Percentiles rank a stretch among this genome's conserved stretches.
Conservation (phyloP, 2,888 invertebrate genomes). For the Dryobota labecula region DNA sequence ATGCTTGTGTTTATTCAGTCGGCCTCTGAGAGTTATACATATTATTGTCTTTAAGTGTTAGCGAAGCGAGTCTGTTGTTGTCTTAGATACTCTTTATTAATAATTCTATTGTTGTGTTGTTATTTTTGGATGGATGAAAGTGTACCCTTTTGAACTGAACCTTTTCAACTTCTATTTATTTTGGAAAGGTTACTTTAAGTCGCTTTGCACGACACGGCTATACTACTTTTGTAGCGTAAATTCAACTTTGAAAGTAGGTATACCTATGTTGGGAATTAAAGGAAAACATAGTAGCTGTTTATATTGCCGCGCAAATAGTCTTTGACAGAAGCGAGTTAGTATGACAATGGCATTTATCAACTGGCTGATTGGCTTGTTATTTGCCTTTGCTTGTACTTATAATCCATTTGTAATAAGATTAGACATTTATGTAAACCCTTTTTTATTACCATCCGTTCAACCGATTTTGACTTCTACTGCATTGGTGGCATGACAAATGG, state of each 20-base stretch:
- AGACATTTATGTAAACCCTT: too few species aligned
- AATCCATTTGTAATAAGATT: too few species aligned
- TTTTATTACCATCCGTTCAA: too few species aligned
- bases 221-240: background rate
- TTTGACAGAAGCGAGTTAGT: constrained; percentile 37
- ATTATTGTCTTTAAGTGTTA: constrained; percentile 72
- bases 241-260: constrained; percentile 12
- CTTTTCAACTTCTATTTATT: constrained; percentile 21
- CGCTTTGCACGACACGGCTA: background rate
- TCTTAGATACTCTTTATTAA: constrained; percentile 63
- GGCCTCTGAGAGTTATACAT: constrained; percentile 69
- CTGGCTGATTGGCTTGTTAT: constrained; percentile 32
- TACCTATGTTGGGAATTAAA: constrained; percentile 41
- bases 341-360: constrained; percentile 42
- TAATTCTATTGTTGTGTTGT: constrained; percentile 49
- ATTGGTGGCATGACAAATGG: too few species aligned
- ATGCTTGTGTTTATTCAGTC: constrained; percentile 79
- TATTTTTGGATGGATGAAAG: constrained; percentile 36
- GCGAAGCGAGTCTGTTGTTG: constrained; percentile 66
- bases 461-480: too few species aligned
- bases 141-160: constrained; percentile 20
- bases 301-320: constrained; percentile 40
- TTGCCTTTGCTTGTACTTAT: constrained; percentile 15
- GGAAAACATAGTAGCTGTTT: constrained; percentile 40
- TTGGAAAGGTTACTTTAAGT: constrained; percentile 1